Conservation (phyloP, 2,888 invertebrate genomes). For the Nomada goodeniana region DNA sequence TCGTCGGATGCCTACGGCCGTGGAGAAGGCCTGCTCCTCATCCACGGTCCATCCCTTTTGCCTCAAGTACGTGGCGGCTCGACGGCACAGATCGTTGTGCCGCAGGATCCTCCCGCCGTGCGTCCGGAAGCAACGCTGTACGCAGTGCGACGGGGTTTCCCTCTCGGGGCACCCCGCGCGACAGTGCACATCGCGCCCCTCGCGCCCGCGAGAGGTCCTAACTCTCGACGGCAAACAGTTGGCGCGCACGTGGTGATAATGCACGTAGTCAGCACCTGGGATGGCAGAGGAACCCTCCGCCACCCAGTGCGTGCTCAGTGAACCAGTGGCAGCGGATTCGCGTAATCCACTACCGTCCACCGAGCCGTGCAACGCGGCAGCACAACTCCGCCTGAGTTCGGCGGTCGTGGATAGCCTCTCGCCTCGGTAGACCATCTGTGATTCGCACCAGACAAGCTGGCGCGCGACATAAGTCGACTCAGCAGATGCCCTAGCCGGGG, state of each 20-base stretch:
- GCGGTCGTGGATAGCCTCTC: background rate
- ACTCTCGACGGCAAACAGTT: background rate
- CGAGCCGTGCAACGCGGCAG: background rate
- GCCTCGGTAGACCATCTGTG: background rate
- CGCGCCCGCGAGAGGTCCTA: background rate
- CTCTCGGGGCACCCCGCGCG: constrained; percentile 3
- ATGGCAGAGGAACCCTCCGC: background rate
- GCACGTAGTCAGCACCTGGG: background rate
- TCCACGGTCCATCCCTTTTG: no score
- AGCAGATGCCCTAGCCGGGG: background rate
- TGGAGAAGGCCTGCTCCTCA: no score
- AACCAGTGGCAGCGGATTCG: background rate
- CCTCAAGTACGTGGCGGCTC: no score
- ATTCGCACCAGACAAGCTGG: background rate
- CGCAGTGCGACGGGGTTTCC: constrained; percentile 19
- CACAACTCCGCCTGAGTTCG: background rate
- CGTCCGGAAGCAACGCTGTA: constrained; percentile 8
- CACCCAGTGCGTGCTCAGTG: background rate
- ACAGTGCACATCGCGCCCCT: background rate
- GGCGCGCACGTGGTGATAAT: background rate
- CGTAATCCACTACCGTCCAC: background rate
- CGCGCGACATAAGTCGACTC: background rate
- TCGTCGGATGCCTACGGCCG: no score
- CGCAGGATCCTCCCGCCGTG: constrained; percentile 22
- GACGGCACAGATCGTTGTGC: background rate